Percentiles rank a stretch among this genome's conserved stretches.
These are phyloP conservation scores for Catalaphyllia jardinei DNA, from an alignment of 64 coral and sea anemone species.

Conservation along the genomic window DNA sequence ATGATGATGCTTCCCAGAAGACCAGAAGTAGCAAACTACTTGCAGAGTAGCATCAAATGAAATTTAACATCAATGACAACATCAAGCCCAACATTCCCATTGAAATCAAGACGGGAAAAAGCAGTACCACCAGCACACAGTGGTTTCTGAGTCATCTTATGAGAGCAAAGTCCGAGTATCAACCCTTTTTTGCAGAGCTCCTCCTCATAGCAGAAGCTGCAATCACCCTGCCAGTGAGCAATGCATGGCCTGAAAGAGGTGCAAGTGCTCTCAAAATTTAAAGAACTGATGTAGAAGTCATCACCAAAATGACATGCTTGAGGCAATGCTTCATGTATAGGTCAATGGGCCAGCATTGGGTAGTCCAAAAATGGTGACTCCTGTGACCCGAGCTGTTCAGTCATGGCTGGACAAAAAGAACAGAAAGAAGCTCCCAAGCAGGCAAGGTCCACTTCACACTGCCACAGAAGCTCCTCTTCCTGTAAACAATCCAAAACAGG, in stretches of 20 bases:
- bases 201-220: conserved; percentile 40
- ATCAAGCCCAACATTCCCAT: conserved; percentile 38
- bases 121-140: conserved; percentile 54
- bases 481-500: conserved; percentile 50
- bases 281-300: conserved; percentile 46
- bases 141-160: conserved; percentile 57
- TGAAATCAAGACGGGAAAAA: conserved; percentile 47
- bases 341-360: conserved; percentile 60
- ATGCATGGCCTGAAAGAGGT: conserved; percentile 71
- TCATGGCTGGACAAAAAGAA: conserved; percentile 47
- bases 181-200: conserved; percentile 45
- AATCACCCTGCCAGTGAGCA: conserved; percentile 47
- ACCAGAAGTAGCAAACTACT: conserved; percentile 49
- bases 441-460: conserved; percentile 15
- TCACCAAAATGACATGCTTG: conserved; percentile 50
- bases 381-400: conserved; percentile 46
- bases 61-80: conserved; percentile 57
- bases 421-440: conserved; percentile 51
- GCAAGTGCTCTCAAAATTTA: conserved; percentile 63
- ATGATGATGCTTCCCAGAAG: conserved; percentile 44
- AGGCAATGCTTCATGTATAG: conserved; percentile 70
- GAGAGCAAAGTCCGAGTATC: conserved; percentile 42
- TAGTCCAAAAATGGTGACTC: conserved; percentile 37
- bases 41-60: conserved; percentile 57
- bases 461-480: conserved; percentile 48